Evolutionary conservation across 2,113 vertebrate genomes (phyloP).

Genomic region (Tragelaphus buxtoni): DNA sequence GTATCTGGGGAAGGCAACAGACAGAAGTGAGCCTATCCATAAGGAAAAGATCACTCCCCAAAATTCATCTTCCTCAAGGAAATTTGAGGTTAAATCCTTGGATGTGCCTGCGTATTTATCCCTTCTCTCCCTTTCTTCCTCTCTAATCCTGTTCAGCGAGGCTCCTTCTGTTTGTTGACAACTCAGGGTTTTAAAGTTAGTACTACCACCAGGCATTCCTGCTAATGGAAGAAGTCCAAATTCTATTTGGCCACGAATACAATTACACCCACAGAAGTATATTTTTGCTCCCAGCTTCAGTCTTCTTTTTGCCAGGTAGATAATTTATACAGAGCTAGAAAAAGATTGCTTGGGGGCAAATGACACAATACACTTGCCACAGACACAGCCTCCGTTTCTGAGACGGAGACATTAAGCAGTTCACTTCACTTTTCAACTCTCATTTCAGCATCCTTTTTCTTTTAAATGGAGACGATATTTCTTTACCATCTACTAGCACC

Average conservation of each 20-base stretch:
- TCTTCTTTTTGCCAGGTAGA: slow-evolving; percentile 73
- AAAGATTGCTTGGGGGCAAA: slow-evolving; percentile 73
- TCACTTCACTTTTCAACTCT: slow-evolving; percentile 9
- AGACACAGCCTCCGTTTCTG: slow-evolving; percentile 27
- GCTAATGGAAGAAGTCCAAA: slow-evolving; percentile 72
- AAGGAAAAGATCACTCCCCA: not conserved
- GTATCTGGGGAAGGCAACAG: not conserved
- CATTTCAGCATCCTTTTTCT: slow-evolving; percentile 6
- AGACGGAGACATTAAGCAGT: slow-evolving; percentile 17
- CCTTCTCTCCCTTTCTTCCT: slow-evolving; percentile 8
- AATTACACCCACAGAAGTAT: slow-evolving; percentile 74
- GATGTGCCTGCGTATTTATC: not conserved
- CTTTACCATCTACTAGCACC: not conserved
- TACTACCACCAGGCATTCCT: slow-evolving; percentile 72
- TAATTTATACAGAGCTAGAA: slow-evolving; percentile 75
- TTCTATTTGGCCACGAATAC: slow-evolving; percentile 69
- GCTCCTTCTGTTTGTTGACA: slow-evolving; percentile 73
- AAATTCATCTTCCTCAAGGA: not conserved
- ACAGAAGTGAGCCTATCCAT: not conserved
- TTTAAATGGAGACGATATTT: slow-evolving; percentile 36
- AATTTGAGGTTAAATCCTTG: not conserved
- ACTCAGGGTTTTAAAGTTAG: slow-evolving; percentile 70
- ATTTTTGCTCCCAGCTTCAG: slow-evolving; percentile 72
- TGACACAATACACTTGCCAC: slow-evolving; percentile 58
- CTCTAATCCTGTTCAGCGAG: slow-evolving; percentile 43